A percentile compares a stretch with the other conserved stretches of the same genome.
These are phyloP conservation scores for Hippopotamyrus pictus DNA, from an alignment of 2,797 vertebrate genomes.

Conservation along the genomic window DNA sequence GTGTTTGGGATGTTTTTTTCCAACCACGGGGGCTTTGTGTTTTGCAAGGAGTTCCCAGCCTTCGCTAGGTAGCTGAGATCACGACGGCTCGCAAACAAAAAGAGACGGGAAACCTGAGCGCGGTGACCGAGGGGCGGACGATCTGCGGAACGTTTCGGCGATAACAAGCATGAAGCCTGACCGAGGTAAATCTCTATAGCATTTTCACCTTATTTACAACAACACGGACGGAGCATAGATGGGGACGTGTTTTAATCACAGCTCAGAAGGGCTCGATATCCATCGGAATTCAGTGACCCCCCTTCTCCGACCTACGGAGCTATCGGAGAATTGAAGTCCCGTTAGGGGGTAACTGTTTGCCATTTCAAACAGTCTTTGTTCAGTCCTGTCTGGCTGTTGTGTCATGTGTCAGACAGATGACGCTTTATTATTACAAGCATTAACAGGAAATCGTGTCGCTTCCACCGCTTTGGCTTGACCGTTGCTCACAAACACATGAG, in stretches of 20 bases:
- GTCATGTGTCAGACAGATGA: neutral
- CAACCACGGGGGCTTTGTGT: neutral
- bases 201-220: neutral
- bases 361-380: neutral
- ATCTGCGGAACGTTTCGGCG: constrained; percentile 49
- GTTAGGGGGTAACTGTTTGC: neutral
- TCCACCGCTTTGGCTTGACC: neutral
- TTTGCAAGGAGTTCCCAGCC: neutral
- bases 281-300: constrained; percentile 19
- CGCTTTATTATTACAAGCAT: neutral
- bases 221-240: neutral
- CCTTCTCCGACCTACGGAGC: neutral
- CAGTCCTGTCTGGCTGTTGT: neutral
- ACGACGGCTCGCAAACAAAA: neutral
- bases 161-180: constrained; percentile 81
- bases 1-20: neutral
- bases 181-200: constrained; percentile 70
- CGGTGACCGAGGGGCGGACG: neutral
- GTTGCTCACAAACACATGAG: neutral
- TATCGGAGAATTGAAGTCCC: neutral
- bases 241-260: constrained; percentile 6
- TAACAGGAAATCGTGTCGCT: neutral
- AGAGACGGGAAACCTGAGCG: neutral
- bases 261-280: neutral
- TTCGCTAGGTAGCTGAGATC: neutral